Base-by-base conservation (phyloP, 1,140 invertebrate species). In the Nasonia vitripennis region DNA sequence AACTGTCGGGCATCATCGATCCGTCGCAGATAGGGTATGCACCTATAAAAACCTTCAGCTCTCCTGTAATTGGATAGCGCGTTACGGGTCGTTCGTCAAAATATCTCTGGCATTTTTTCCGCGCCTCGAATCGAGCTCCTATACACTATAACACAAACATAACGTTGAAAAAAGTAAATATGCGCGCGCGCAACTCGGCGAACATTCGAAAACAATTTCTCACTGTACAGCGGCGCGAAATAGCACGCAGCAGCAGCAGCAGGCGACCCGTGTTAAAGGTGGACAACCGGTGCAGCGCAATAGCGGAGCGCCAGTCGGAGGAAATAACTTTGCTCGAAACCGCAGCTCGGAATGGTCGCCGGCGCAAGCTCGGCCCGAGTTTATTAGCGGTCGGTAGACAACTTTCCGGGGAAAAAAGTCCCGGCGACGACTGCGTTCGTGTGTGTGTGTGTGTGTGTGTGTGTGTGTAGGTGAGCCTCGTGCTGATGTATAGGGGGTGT, bases 371-470 rank as follows among this genome's bases (percentile, higher is more conserved):
- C 81, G 73, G 62, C 86, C 82, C 34, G 81, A 87, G 89, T 89
- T 89, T 89, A 89, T 89, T 89, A 88, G 88, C 83, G 87, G 87
- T 88, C 88, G 86, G 67, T 81, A 78, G 87, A 89, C 86, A 88
- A 89, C 86, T 89, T 88, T 87, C 82, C 83, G 41, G 14, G 55
- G 48, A 68, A 79, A 34, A 31, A 7, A 51, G 45, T 17, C 14
- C 0, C 48, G 12, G 3, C 1, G 48, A 51, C 48, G 48, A 12
- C 37, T 41, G 4, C 37, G 34, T 27, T 31, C n/a, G 4, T 2
- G 12, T 41, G 7, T 2, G 3, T 7, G 5, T 74, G 27, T 27
- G 27, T 41, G 73, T 41, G 34, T 41, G 20, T 74, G 41, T 20
- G 11, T 41, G 73, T 17, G 27, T 27, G 27, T 27, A 27, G 27